Conservation (phyloP, 2,113 vertebrate species). For the Willisornis vidua region DNA sequence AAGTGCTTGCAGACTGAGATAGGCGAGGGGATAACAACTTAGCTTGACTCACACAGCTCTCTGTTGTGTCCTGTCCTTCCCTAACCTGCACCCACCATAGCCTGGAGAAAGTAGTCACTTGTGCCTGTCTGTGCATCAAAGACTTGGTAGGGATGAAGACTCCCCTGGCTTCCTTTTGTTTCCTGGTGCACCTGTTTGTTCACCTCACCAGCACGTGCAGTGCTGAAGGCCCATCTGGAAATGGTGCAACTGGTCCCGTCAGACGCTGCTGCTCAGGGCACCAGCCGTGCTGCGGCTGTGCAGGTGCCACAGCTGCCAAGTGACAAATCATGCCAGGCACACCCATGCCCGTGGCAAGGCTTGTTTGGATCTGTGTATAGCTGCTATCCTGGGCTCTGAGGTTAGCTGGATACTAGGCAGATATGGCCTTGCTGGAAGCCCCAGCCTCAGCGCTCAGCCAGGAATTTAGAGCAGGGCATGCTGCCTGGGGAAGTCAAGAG, state of each 20-base stretch:
- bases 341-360: neutral
- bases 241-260: neutral
- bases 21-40: neutral
- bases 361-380: neutral
- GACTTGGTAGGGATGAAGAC: neutral
- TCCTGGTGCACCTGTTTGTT: neutral
- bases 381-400: neutral
- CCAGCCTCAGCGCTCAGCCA: neutral
- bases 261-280: neutral
- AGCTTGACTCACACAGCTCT: neutral
- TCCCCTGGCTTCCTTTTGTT: neutral
- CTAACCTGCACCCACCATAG: fast-evolving
- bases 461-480: neutral
- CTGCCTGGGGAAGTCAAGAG: neutral
- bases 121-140: neutral
- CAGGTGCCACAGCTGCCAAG: neutral
- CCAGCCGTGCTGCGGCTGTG: neutral
- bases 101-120: neutral
- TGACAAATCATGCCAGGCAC: neutral
- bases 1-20: neutral
- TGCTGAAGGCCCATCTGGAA: neutral
- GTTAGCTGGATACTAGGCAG: neutral
- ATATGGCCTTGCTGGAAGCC: neutral
- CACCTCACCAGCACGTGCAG: neutral
- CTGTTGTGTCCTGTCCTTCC: neutral